These are phyloP conservation scores for Palythoa heliodiscus DNA, from an alignment of 92 coral and sea anemone species.

Conservation along the genomic window DNA sequence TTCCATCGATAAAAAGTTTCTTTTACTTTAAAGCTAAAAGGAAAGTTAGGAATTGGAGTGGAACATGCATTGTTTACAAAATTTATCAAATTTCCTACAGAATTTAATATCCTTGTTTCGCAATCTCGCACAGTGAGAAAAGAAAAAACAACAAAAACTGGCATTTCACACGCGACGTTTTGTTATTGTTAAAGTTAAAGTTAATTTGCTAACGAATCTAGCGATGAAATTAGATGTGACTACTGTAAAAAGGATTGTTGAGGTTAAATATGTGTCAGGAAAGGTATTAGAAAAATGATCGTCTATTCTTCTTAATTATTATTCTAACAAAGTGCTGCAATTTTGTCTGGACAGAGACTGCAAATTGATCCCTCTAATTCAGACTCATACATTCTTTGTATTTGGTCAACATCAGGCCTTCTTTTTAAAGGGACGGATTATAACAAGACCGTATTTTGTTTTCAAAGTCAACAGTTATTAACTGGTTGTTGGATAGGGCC, in stretches of 20 bases:
- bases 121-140: not conserved
- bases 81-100: not conserved
- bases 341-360: not conserved
- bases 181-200: not conserved
- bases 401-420: not conserved
- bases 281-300: not conserved
- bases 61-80: not conserved
- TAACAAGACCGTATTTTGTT: conserved; percentile 9
- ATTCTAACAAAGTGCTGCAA: not conserved
- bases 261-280: not conserved
- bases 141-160: not conserved
- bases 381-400: not conserved
- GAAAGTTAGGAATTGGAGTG: not conserved
- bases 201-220: too few species aligned
- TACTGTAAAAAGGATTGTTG: not conserved
- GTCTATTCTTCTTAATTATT: not conserved
- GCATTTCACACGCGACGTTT: not conserved
- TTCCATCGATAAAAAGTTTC: not conserved
- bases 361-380: not conserved
- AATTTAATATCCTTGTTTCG: not conserved
- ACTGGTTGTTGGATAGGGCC: conserved; percentile 32
- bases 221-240: not conserved
- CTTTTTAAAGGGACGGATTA: not conserved
- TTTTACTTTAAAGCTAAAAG: not conserved
- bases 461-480: conserved; percentile 13